phyloP scores from a whole-genome alignment of 2,888 invertebrate species.

The Allygus modestus region DNA sequence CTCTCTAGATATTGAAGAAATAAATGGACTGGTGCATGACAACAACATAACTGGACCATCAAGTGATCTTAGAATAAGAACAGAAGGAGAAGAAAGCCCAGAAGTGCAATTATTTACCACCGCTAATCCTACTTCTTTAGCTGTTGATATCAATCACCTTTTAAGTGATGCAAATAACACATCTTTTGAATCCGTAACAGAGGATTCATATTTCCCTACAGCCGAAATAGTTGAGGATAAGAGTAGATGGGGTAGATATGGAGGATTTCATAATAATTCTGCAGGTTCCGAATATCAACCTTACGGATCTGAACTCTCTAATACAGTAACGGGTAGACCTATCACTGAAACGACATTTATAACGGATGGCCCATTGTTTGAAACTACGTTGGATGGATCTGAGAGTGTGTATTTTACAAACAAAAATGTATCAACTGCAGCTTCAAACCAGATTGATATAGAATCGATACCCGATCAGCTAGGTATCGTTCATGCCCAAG shows the following conservation, averaged over 20 bases:
- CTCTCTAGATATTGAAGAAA: slow-evolving; percentile 68
- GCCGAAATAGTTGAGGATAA: slow-evolving; percentile 70
- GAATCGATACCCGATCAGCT: slow-evolving; percentile 61
- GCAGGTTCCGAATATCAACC: slow-evolving; percentile 66
- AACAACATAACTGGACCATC: slow-evolving; percentile 41
- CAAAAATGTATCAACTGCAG: slow-evolving; percentile 34
- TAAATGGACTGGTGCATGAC: slow-evolving; percentile 58
- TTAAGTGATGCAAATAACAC: slow-evolving; percentile 61
- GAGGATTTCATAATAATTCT: slow-evolving; percentile 72
- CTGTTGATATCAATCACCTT: slow-evolving; percentile 64
- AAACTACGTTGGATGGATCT: slow-evolving; percentile 18
- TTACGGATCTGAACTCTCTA: slow-evolving; percentile 68
- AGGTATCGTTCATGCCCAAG: slow-evolving; percentile 63
- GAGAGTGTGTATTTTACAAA: neutral
- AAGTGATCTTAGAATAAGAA: slow-evolving; percentile 32
- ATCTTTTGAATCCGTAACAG: slow-evolving; percentile 57
- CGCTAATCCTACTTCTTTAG: slow-evolving; percentile 63
- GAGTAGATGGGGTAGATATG: slow-evolving; percentile 71
- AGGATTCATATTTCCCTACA: slow-evolving; percentile 72
- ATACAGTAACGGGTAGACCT: slow-evolving; percentile 66
- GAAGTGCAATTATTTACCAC: slow-evolving; percentile 50
- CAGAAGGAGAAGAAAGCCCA: slow-evolving; percentile 52
- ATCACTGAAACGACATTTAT: slow-evolving; percentile 62
- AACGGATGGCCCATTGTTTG: slow-evolving; percentile 46
- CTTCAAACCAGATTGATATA: slow-evolving; percentile 60